Conservation (phyloP, 2,797 vertebrate genomes). For the Uromys caudimaculatus region DNA sequence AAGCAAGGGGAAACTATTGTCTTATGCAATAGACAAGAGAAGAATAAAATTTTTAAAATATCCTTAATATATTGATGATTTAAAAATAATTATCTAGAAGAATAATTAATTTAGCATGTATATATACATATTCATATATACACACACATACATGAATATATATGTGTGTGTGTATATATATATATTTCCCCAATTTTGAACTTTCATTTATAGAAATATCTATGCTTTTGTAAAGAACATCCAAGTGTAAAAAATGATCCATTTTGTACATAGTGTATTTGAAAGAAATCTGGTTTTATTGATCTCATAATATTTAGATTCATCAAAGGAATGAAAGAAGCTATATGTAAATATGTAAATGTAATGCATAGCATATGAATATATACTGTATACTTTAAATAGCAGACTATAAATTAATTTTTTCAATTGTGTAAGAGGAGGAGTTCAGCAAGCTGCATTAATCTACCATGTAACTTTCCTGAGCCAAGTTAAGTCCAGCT, state of each 20-base stretch:
- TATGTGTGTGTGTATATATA: background rate
- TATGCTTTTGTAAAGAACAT: background rate
- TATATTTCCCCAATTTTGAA: background rate
- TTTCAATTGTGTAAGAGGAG: background rate
- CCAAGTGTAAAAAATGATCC: background rate
- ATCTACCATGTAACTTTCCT: background rate
- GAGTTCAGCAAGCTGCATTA: background rate
- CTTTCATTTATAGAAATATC: background rate
- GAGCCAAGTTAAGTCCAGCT: background rate
- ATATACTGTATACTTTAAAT: background rate
- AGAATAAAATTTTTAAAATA: background rate
- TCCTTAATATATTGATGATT: background rate
- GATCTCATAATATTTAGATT: background rate
- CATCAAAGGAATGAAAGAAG: constrained; percentile 7
- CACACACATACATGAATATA: background rate
- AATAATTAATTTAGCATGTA: constrained; percentile 33
- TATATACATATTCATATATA: background rate
- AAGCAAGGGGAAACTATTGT: background rate
- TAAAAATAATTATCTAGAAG: background rate
- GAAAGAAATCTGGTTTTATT: constrained; percentile 15
- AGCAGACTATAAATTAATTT: background rate
- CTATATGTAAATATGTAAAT: background rate
- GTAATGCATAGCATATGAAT: background rate
- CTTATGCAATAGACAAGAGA: background rate
- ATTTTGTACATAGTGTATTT: background rate